Base-by-base conservation (phyloP, 2,113 vertebrate species). In the Holacanthus passer region DNA sequence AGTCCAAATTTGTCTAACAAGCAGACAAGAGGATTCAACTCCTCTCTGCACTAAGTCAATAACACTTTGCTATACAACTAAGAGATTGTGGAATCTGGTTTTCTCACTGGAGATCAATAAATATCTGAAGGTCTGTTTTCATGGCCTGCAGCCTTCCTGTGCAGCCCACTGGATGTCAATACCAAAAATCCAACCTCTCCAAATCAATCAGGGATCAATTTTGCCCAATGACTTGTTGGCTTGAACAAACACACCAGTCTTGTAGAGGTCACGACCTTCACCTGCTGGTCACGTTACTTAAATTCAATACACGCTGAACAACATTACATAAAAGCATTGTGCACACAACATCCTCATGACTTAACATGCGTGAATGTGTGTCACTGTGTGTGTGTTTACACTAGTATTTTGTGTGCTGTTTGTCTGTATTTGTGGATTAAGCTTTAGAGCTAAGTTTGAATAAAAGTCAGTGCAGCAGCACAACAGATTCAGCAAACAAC, bases 91-190 rank as follows among this genome's bases (percentile, higher is more conserved):
- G 31, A 59, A 60, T 69, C 43, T 13, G 20, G 73, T 19, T 52
- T 16, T 72, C 31, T 81, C 65, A 64, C 8, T 35, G 73, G 8
- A 63, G 47, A 88, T 93, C 88, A 73, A 88, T 89, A 74, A 27
- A 69, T 65, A 76, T 75, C 29, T 85, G 71, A 75, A 73, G 32
- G 56, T 45, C 58, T 48, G 55, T 41, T 53, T 62, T 73, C 24
- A 55, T 52, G 1, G 3, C 76, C 81, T 78, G 81, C 60, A 59
- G 73, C 48, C 79, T 82, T 88, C 79, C 81, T 91, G 72, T 87
- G 82, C 58, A n/a, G 50, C 31, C 32, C 10, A 47, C 55, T 47
- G 60, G 31, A 67, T 87, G 73, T 83, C 64, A 89, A 56, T 85
- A 47, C 50, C n/a, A n/a, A n/a, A n/a, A n/a, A 72, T 55, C 60